A percentile compares a stretch with the other conserved stretches of the same genome.
Conservation (phyloP, 1,140 invertebrate species). For the Nebria ingens region DNA sequence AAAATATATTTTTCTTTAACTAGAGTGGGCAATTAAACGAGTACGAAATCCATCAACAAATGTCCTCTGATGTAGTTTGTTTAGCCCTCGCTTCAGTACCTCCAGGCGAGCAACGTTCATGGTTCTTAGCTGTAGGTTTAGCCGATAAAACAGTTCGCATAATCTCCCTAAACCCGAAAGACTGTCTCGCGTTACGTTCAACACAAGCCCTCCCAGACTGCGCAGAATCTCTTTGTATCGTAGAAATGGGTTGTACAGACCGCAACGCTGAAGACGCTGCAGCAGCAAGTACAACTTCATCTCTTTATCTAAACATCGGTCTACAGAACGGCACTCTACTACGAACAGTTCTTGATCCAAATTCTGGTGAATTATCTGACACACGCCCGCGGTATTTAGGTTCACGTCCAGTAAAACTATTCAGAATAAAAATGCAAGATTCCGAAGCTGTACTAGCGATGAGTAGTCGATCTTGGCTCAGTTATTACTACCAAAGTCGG, state of each 20-base stretch:
- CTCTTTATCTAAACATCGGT: slow-evolving; percentile 95
- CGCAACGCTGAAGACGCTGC: slow-evolving; percentile 45
- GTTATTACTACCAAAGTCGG: slow-evolving; percentile 96
- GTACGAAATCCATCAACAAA: slow-evolving; percentile 93
- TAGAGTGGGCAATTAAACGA: slow-evolving; percentile 96
- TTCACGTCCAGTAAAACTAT: slow-evolving; percentile 90
- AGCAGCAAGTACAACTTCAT: slow-evolving; percentile 45
- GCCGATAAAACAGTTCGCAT: slow-evolving; percentile 96
- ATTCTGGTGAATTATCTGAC: slow-evolving; percentile 94
- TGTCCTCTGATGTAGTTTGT: slow-evolving; percentile 94
- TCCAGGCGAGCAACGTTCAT: slow-evolving; percentile 85
- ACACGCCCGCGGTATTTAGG: slow-evolving; percentile 91
- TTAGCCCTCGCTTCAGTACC: slow-evolving; percentile 97
- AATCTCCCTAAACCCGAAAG: slow-evolving; percentile 90
- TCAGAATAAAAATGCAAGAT: slow-evolving; percentile 89
- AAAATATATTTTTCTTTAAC: slow-evolving; percentile 15
- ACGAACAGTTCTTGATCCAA: slow-evolving; percentile 90
- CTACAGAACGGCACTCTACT: slow-evolving; percentile 94
- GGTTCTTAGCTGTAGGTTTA: slow-evolving; percentile 94
- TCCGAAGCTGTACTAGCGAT: slow-evolving; percentile 95
- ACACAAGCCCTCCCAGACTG: slow-evolving; percentile 96
- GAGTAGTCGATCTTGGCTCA: slow-evolving; percentile 95
- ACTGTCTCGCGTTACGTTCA: slow-evolving; percentile 85
- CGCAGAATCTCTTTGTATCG: slow-evolving; percentile 93
- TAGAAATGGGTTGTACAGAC: slow-evolving; percentile 66